Percentiles rank a stretch among this genome's conserved stretches.
Evolutionary conservation across 1,140 invertebrate species (phyloP).

Genomic region (Eumaeus atala): DNA sequence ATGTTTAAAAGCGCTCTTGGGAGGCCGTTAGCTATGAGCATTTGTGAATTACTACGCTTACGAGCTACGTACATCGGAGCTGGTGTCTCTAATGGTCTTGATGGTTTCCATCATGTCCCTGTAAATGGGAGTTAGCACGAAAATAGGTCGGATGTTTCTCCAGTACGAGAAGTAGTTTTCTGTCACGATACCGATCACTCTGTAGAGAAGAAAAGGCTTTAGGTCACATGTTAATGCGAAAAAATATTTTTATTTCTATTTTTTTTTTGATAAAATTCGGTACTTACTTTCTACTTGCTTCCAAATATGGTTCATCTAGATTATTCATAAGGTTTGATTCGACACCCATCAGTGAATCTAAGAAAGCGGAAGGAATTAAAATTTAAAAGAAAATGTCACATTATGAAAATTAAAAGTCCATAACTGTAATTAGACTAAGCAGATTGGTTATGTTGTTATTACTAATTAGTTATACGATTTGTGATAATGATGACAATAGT

Average conservation of each 20-base stretch:
- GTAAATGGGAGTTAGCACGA: constrained; percentile 28
- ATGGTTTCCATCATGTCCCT: constrained; percentile 31
- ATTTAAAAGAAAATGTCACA: no score
- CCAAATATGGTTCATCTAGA: constrained; percentile 29
- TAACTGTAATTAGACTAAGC: no score
- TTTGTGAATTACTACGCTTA: constrained; percentile 8
- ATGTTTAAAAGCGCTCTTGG: constrained; percentile 7
- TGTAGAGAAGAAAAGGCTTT: constrained; percentile 19
- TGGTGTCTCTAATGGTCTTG: constrained; percentile 25
- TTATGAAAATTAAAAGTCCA: no score
- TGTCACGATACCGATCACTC: constrained; percentile 31
- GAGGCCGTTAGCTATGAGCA: constrained; percentile 1
- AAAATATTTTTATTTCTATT: no score
- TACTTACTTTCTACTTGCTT: constrained; percentile 30
- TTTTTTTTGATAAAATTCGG: constrained; percentile 4
- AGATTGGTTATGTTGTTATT: not conserved
- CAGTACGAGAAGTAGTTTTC: constrained; percentile 38
- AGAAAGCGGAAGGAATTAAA: constrained; percentile 13
- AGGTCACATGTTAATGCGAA: no score
- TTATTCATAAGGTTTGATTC: constrained; percentile 25
- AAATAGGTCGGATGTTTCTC: constrained; percentile 31
- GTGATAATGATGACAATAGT: no score
- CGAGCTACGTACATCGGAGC: constrained; percentile 22
- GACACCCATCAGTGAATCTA: constrained; percentile 34
- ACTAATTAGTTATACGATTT: not conserved